Conservation (phyloP, 2,113 vertebrate genomes). For the Cygnus atratus region DNA sequence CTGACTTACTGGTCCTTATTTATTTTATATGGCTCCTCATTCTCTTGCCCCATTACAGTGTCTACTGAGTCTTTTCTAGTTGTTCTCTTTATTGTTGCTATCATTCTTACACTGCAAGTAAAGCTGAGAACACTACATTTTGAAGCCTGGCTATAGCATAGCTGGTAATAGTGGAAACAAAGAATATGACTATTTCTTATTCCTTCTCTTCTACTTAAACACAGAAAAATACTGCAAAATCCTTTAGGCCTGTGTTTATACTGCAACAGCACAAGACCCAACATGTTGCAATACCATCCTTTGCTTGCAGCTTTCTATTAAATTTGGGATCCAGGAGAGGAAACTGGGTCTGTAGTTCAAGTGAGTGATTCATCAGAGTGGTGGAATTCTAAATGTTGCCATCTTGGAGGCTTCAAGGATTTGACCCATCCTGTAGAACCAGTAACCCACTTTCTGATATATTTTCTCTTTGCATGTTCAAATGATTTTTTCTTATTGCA, state of each 20-base stretch:
- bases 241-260: background rate
- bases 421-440: background rate
- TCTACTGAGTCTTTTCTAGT: background rate
- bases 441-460: background rate
- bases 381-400: background rate
- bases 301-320: background rate
- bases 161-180: background rate
- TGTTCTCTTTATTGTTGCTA: background rate
- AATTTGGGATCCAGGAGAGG: background rate
- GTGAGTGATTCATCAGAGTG: background rate
- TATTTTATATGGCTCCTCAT: constrained; percentile 1
- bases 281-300: background rate
- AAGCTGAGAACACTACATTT: background rate
- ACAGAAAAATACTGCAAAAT: background rate
- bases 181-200: background rate
- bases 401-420: background rate
- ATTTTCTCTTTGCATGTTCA: background rate
- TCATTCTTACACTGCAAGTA: background rate
- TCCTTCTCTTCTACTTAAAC: background rate
- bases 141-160: background rate
- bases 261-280: background rate
- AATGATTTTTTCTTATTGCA: background rate
- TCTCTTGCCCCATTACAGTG: background rate
- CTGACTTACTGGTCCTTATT: background rate
- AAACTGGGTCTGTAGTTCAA: background rate